A percentile compares a stretch with the other conserved stretches of the same genome.
Conservation (phyloP, 2,888 invertebrate genomes). For the Chrysodeixis includens region DNA sequence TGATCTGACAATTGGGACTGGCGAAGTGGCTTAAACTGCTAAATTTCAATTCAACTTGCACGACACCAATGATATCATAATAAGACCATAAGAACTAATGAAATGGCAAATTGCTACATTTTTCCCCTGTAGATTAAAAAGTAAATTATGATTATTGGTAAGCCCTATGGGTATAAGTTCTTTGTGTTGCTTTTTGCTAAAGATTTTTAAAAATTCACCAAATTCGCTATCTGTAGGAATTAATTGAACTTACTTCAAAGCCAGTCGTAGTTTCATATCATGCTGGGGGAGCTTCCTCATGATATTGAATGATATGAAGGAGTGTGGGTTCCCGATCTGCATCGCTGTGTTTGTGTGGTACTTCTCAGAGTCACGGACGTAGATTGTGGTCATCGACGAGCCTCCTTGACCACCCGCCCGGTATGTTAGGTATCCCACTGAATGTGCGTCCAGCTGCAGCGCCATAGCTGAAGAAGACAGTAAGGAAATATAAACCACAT, state of each 20-base stretch:
- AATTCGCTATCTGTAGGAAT: not conserved
- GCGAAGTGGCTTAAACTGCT: no score
- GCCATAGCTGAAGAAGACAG: slow-evolving; percentile 91
- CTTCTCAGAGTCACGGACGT: slow-evolving; percentile 93
- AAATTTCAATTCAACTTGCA: no score
- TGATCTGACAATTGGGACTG: no score
- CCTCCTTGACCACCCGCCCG: slow-evolving; percentile 90
- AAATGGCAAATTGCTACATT: no score
- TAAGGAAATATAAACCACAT: no score
- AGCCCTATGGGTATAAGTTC: no score
- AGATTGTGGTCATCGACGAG: slow-evolving; percentile 94
- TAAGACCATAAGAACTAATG: no score
- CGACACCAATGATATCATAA: no score
- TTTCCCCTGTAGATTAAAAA: no score
- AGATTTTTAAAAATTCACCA: no score
- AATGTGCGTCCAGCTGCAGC: slow-evolving; percentile 95
- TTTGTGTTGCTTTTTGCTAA: no score
- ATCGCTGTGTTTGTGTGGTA: slow-evolving; percentile 92
- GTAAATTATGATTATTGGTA: no score
- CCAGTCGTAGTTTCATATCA: slow-evolving; percentile 93
- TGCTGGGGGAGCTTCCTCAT: slow-evolving; percentile 94
- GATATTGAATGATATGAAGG: slow-evolving; percentile 93
- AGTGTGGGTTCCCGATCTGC: slow-evolving; percentile 95
- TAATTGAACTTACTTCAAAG: slow-evolving; percentile 92
- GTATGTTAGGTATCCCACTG: slow-evolving; percentile 96